phyloP scores from a whole-genome alignment of 2,888 invertebrate genomes.

The Macrosiphum euphorbiae region DNA sequence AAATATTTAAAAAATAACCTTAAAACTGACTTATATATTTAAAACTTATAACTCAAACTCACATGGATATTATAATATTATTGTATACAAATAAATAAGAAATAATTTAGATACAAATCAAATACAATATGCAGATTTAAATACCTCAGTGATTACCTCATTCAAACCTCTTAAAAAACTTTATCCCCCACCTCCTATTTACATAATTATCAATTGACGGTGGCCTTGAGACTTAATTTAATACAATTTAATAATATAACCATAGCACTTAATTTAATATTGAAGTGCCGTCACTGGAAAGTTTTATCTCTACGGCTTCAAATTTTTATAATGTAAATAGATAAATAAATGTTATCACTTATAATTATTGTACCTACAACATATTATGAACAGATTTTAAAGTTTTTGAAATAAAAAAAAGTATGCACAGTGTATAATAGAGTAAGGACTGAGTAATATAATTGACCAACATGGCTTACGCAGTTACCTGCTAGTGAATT shows the following conservation, averaged over 20 bases:
- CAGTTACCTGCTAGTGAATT: background rate
- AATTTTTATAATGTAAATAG: background rate
- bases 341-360: background rate
- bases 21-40: no score
- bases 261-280: background rate
- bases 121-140: no score
- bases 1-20: no score
- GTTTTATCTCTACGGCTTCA: background rate
- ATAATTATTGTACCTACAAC: background rate
- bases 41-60: no score
- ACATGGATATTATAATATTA: no score
- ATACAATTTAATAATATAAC: background rate
- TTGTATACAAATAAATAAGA: no score
- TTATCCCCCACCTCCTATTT: accelerated
- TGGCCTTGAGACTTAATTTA: background rate
- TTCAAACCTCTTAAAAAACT: background rate
- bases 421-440: background rate
- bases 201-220: background rate
- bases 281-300: background rate
- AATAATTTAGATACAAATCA: no score
- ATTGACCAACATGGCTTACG: background rate
- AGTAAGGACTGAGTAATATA: background rate
- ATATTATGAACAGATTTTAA: background rate
- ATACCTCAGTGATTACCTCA: no score
- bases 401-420: background rate